phyloP scores from a whole-genome alignment of 2,797 vertebrate genomes.

The Sebastes steindachneri region DNA sequence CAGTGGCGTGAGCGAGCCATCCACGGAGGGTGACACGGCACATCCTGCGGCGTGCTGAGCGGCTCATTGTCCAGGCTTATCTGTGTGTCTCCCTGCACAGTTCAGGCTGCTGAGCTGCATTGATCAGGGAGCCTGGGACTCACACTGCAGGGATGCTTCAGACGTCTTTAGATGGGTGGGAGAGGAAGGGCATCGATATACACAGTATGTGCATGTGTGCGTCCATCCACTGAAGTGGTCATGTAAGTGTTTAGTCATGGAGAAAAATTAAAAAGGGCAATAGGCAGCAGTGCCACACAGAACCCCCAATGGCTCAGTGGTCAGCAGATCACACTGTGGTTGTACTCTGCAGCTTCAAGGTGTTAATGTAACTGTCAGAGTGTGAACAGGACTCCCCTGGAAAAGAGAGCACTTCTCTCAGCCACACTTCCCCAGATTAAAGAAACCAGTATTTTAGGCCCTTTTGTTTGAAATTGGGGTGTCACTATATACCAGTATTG shows the following conservation, averaged over 20 bases:
- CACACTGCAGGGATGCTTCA: slow-evolving; percentile 43
- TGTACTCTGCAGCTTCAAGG: background rate
- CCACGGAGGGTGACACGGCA: slow-evolving; percentile 76
- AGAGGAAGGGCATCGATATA: slow-evolving; percentile 7
- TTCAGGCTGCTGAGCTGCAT: slow-evolving; percentile 50
- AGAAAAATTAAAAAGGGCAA: background rate
- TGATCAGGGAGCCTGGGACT: slow-evolving; percentile 60
- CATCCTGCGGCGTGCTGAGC: slow-evolving; percentile 69
- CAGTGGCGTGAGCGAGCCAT: slow-evolving; percentile 58
- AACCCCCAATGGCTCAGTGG: background rate
- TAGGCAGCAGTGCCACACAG: background rate
- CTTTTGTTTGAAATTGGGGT: no score
- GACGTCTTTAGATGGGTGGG: slow-evolving; percentile 17
- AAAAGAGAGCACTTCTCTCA: background rate
- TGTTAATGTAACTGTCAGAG: background rate
- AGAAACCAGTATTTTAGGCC: background rate
- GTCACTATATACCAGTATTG: no score
- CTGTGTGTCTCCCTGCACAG: slow-evolving; percentile 41
- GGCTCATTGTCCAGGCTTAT: slow-evolving; percentile 72
- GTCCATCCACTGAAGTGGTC: background rate
- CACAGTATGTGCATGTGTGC: slow-evolving; percentile 5
- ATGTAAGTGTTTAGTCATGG: background rate
- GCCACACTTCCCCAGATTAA: background rate
- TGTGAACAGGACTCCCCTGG: background rate
- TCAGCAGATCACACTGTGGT: slow-evolving; percentile 1